Evolutionary conservation across 2,888 invertebrate genomes (phyloP).

Genomic region (Andrena flavipes): DNA sequence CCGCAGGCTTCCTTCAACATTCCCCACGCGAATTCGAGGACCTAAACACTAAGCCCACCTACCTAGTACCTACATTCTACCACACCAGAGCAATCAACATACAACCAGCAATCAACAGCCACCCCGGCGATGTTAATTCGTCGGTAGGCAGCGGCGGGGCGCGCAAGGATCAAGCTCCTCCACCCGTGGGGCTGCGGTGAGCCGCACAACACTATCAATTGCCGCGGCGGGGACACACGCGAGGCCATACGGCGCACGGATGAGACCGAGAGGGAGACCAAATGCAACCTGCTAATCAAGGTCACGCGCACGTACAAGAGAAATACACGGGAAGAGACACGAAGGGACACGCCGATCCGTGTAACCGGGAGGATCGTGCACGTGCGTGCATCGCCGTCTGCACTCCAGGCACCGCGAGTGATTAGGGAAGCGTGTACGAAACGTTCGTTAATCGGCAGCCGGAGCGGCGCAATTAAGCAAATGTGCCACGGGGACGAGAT

Average conservation of each 20-base stretch:
- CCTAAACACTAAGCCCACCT: no score
- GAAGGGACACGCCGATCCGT: conserved; percentile 37
- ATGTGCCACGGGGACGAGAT: conserved; percentile 72
- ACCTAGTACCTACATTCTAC: no score
- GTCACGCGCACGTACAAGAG: conserved; percentile 30
- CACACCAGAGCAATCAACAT: no score
- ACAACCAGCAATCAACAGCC: no score
- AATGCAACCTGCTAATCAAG: conserved; percentile 44
- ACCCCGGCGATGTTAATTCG: no score
- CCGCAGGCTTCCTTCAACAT: no score
- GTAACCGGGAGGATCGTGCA: conserved; percentile 22
- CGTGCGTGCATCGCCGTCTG: conserved; percentile 23
- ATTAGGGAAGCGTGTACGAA: conserved; percentile 52
- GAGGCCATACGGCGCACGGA: not conserved
- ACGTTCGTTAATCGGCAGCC: conserved; percentile 60
- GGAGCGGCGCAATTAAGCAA: conserved; percentile 76
- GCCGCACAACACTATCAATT: no score
- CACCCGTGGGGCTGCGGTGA: no score
- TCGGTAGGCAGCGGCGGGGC: no score
- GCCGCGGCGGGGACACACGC: not conserved
- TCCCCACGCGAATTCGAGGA: no score
- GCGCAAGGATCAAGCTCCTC: no score
- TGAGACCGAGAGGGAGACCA: not conserved
- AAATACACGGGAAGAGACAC: conserved; percentile 32
- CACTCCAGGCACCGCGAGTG: conserved; percentile 22